Percentiles rank a stretch among this genome's conserved stretches.
phyloP scores from a whole-genome alignment of 1,140 invertebrate species.

The Cherax quadricarinatus region DNA sequence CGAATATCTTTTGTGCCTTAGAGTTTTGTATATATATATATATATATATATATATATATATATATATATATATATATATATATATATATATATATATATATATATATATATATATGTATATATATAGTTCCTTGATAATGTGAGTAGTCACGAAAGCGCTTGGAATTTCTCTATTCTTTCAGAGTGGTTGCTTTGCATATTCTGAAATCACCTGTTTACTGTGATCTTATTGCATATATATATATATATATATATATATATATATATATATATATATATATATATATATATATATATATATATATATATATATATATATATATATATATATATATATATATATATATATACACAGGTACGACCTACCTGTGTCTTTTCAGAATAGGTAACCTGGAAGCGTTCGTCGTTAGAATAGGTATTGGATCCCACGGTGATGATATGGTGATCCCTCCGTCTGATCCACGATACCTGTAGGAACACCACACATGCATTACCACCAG shows the following conservation, averaged over 20 bases:
- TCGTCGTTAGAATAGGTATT: conserved; percentile 61
- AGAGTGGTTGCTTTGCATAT: too few relatives aligned
- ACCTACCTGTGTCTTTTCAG: conserved; percentile 48
- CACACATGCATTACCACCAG: not conserved
- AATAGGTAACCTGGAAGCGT: conserved; percentile 52
- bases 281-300: conserved; percentile 52
- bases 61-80: conserved; percentile 43
- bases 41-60: conserved; percentile 54
- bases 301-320: conserved; percentile 51
- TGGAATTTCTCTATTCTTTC: too few relatives aligned
- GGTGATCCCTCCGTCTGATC: conserved; percentile 55
- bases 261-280: conserved; percentile 21
- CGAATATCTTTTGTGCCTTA: too few relatives aligned
- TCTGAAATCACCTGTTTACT: too few relatives aligned
- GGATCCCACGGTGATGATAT: conserved; percentile 49
- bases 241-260: conserved; percentile 44
- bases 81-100: conserved; percentile 26
- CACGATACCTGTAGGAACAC: conserved; percentile 35
- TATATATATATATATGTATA: conserved; percentile 38
- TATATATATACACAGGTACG: not conserved
- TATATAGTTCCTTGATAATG: too few relatives aligned
- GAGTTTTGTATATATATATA: not conserved
- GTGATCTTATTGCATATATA: conserved; percentile 45
- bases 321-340: conserved; percentile 49
- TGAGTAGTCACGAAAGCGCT: too few relatives aligned